A percentile compares a stretch with the other conserved stretches of the same genome.
These are phyloP conservation scores for Pitangus sulphuratus DNA, from an alignment of 2,797 vertebrate genomes.

Conservation along the genomic window DNA sequence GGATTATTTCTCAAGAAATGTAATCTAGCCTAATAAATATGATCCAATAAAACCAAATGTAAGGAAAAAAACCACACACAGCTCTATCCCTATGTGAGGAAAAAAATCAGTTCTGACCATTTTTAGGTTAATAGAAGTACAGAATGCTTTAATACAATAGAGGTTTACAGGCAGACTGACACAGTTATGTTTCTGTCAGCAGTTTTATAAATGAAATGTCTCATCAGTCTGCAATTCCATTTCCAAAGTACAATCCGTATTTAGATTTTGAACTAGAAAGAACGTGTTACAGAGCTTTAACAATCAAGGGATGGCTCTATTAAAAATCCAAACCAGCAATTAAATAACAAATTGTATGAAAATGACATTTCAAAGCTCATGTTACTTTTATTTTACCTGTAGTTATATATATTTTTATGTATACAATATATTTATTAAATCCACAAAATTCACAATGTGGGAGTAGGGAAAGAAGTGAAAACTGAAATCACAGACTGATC, in stretches of 20 bases:
- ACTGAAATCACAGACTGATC: neutral
- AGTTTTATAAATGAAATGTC: neutral
- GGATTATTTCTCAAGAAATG: neutral
- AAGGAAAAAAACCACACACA: fast-evolving
- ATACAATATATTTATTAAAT: neutral
- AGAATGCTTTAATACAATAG: neutral
- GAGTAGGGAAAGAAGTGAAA: neutral
- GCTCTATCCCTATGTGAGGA: fast-evolving
- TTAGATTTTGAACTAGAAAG: neutral
- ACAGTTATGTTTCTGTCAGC: neutral
- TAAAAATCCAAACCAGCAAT: neutral
- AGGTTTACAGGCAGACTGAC: neutral
- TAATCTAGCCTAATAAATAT: neutral
- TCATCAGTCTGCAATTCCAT: neutral
- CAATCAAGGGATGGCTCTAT: neutral
- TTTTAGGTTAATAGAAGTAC: neutral
- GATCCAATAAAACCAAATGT: neutral
- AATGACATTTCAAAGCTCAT: neutral
- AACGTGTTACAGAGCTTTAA: neutral
- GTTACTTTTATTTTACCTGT: neutral
- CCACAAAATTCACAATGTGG: fast-evolving
- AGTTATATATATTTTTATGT: neutral
- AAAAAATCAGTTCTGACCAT: neutral
- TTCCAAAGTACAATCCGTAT: neutral
- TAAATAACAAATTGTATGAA: neutral